Percentiles rank a stretch among this genome's conserved stretches.
phyloP scores from a whole-genome alignment of 2,888 invertebrate genomes.

The Azorinus chamasolen region DNA sequence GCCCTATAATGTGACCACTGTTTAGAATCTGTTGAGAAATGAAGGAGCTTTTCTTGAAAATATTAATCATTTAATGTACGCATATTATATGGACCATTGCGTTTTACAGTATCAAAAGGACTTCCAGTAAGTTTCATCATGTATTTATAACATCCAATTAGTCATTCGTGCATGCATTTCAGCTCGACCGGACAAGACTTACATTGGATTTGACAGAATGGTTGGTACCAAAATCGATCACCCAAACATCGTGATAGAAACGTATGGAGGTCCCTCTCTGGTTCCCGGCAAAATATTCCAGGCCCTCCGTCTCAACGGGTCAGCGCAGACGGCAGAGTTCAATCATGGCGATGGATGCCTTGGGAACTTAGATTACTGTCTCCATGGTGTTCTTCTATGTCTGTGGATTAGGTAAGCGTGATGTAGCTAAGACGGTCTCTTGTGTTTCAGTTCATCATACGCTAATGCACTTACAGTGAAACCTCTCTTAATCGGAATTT shows the following conservation, averaged over 20 bases:
- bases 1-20: no score
- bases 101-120: no score
- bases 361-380: slow-evolving; percentile 80
- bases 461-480: no score
- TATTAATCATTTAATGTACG: no score
- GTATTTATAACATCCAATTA: no score
- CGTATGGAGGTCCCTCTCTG: slow-evolving; percentile 68
- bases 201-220: slow-evolving; percentile 78
- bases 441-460: no score
- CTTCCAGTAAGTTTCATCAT: no score
- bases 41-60: no score
- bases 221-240: slow-evolving; percentile 66
- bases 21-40: no score
- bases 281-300: slow-evolving; percentile 76
- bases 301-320: slow-evolving; percentile 73
- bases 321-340: slow-evolving; percentile 72
- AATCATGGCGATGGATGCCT: slow-evolving; percentile 74
- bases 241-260: slow-evolving; percentile 66
- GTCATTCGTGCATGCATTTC: neutral
- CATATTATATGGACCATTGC: no score
- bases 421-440: no score
- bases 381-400: slow-evolving; percentile 74
- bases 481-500: no score
- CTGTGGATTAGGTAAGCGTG: slow-evolving; percentile 74
- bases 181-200: slow-evolving; percentile 79